phyloP scores from a whole-genome alignment of 2,113 vertebrate genomes.

The Hemichromis elongatus region DNA sequence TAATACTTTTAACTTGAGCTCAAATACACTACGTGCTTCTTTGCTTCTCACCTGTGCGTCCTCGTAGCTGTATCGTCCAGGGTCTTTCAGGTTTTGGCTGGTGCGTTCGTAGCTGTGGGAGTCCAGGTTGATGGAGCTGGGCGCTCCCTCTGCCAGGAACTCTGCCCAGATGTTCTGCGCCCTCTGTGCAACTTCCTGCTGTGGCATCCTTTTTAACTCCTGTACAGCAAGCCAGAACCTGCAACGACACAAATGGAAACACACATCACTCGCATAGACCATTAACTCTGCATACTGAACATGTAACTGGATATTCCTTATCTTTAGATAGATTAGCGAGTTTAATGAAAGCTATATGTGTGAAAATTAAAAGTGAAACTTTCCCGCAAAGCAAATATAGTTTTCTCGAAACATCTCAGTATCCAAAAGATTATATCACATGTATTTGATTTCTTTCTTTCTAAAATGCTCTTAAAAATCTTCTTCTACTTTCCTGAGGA shows the following conservation, averaged over 20 bases:
- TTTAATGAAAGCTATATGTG: neutral
- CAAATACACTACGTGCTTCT: neutral
- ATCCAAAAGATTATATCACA: neutral
- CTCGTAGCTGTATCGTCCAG: slow-evolving; percentile 91
- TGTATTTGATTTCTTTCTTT: neutral
- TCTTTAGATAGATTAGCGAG: neutral
- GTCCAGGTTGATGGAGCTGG: slow-evolving; percentile 94
- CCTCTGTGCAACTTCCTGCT: slow-evolving; percentile 83
- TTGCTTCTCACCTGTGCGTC: slow-evolving; percentile 83
- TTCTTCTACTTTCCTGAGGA: neutral
- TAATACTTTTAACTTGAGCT: neutral
- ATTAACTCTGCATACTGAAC: neutral
- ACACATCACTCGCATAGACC: neutral
- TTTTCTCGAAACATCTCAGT: neutral
- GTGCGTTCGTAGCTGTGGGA: slow-evolving; percentile 97
- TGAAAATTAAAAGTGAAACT: neutral
- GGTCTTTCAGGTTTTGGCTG: slow-evolving; percentile 92
- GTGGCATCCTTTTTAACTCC: slow-evolving; percentile 88
- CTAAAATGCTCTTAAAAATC: neutral
- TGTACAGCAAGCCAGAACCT: slow-evolving; percentile 97
- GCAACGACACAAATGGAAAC: neutral
- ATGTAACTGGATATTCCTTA: neutral
- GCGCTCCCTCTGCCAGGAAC: slow-evolving; percentile 93
- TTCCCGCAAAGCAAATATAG: neutral
- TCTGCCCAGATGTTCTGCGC: slow-evolving; percentile 95